Evolutionary conservation across 2,888 invertebrate genomes (phyloP).

Genomic region (Polyommatus iphigenia): DNA sequence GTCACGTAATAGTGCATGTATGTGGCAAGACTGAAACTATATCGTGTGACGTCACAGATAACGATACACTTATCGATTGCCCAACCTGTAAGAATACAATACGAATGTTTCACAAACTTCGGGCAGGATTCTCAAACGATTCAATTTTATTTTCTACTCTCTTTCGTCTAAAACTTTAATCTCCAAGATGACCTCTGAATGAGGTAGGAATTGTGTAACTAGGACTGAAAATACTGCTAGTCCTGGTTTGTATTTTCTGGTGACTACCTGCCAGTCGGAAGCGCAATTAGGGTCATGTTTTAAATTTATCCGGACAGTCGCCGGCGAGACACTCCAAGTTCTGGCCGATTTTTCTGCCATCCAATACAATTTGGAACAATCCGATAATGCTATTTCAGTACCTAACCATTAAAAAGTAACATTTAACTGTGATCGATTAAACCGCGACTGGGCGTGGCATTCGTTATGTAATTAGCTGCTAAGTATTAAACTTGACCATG

Average conservation of each 20-base stretch:
- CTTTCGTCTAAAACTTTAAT: background rate
- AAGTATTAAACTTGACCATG: background rate
- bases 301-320: background rate
- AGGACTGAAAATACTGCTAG: background rate
- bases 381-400: background rate
- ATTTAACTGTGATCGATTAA: background rate
- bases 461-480: background rate
- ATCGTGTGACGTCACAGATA: slow-evolving; percentile 12
- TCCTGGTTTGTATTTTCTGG: background rate
- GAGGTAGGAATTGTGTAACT: background rate
- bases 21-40: background rate
- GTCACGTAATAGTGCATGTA: background rate
- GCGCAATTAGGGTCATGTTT: slow-evolving; percentile 10
- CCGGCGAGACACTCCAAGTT: background rate
- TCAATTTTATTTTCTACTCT: no score
- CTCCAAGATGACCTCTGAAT: background rate
- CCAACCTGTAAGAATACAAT: background rate
- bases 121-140: background rate
- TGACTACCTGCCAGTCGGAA: slow-evolving; percentile 11
- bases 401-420: background rate
- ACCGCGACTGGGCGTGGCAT: background rate
- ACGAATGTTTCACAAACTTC: background rate
- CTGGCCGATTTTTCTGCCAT: background rate
- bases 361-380: background rate
- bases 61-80: background rate